These are phyloP conservation scores for Urosaurus nigricauda DNA, from an alignment of 2,797 vertebrate genomes.

Conservation along the genomic window DNA sequence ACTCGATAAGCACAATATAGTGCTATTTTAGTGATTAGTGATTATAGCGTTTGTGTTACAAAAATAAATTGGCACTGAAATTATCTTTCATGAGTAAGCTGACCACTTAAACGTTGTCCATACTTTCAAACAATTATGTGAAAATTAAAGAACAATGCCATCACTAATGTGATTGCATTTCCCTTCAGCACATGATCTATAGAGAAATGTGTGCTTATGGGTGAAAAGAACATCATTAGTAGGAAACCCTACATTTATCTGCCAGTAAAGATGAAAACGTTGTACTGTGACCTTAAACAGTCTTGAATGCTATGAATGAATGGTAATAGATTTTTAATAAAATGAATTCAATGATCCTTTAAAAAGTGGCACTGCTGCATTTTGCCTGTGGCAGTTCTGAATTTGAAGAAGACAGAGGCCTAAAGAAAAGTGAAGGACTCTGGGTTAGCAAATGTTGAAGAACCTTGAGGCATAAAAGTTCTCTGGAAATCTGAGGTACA, in stretches of 20 bases:
- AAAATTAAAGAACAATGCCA: slow-evolving; percentile 4
- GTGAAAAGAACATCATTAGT: background rate
- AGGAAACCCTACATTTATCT: background rate
- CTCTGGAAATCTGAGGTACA: background rate
- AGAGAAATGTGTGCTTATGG: background rate
- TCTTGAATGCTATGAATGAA: background rate
- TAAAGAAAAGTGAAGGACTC: background rate
- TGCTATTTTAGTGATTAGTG: background rate
- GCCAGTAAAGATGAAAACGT: background rate
- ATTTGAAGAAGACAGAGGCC: background rate
- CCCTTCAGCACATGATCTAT: background rate
- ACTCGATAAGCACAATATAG: background rate
- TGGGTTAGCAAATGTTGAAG: background rate
- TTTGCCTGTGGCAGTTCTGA: background rate
- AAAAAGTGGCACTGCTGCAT: too few species aligned
- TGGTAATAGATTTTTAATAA: background rate
- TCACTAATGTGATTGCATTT: background rate
- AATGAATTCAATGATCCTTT: background rate
- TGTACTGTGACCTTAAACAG: background rate
- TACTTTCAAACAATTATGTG: background rate
- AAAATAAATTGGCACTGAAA: slow-evolving; percentile 45
- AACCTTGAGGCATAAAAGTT: background rate
- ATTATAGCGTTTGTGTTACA: slow-evolving; percentile 34
- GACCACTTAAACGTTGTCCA: background rate
- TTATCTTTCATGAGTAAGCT: slow-evolving; percentile 2